Evolutionary conservation across 2,797 vertebrate species (phyloP).

Genomic region (Sebastiscus albofasciatus): DNA sequence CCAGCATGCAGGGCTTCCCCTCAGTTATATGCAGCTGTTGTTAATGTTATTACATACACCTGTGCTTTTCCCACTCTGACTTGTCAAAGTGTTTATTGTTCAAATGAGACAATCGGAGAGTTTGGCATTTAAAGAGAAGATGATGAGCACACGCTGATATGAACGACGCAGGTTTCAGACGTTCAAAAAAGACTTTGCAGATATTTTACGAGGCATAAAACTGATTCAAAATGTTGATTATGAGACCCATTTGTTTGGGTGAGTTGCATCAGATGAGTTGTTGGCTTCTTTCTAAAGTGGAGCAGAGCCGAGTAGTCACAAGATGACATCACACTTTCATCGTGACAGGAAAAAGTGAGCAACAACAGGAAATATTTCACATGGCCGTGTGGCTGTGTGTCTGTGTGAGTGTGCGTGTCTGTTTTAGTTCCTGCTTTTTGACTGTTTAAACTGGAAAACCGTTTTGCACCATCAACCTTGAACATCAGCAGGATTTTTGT

Average conservation of each 20-base stretch:
- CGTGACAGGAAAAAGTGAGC: slow-evolving; percentile 76
- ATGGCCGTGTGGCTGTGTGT: background rate
- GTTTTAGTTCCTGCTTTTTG: background rate
- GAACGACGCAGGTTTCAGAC: background rate
- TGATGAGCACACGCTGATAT: background rate
- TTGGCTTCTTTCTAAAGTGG: background rate
- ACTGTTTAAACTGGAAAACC: background rate
- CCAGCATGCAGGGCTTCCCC: background rate
- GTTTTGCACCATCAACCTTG: background rate
- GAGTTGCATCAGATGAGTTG: background rate
- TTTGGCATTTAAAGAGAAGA: background rate
- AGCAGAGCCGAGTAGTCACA: slow-evolving; percentile 22
- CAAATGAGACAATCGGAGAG: background rate
- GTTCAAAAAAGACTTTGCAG: background rate
- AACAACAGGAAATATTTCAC: slow-evolving; percentile 77
- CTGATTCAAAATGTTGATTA: background rate
- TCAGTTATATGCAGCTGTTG: background rate
- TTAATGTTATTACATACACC: background rate
- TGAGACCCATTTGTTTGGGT: background rate
- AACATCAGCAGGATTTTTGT: background rate
- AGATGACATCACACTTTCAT: slow-evolving; percentile 56
- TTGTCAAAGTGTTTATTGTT: background rate
- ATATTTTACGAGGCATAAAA: background rate
- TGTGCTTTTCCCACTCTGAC: background rate
- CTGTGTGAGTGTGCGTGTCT: background rate